phyloP scores from a whole-genome alignment of 2,888 invertebrate genomes.

The Tetragonula carbonaria region DNA sequence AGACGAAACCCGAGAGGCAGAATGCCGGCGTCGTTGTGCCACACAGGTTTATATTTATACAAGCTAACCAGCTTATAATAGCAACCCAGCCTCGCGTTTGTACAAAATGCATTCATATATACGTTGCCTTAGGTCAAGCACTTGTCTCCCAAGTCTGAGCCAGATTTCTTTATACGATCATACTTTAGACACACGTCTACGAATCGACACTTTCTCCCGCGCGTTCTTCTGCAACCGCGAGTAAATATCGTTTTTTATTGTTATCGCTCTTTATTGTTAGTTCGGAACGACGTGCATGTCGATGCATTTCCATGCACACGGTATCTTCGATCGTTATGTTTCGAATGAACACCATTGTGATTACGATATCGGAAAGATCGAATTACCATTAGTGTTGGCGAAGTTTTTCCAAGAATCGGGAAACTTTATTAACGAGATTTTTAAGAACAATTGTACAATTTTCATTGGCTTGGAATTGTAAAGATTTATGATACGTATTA shows the following conservation, averaged over 20 bases:
- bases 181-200: slow-evolving; percentile 1
- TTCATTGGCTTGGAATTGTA: background rate
- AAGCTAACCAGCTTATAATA: slow-evolving; percentile 80
- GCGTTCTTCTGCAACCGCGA: background rate
- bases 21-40: slow-evolving; percentile 72
- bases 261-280: background rate
- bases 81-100: slow-evolving; percentile 74
- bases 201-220: slow-evolving; percentile 49
- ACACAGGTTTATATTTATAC: slow-evolving; percentile 82
- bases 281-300: background rate
- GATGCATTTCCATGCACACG: background rate
- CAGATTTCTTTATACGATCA: slow-evolving; percentile 61
- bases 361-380: background rate
- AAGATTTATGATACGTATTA: no score
- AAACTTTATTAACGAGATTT: background rate
- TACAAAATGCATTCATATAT: slow-evolving; percentile 76
- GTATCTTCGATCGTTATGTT: background rate
- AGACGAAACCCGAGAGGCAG: slow-evolving; percentile 81
- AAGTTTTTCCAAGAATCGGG: background rate
- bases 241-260: background rate
- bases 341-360: no score
- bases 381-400: background rate
- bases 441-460: background rate
- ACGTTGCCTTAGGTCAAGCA: slow-evolving; percentile 78
- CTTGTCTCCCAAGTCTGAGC: slow-evolving; percentile 56